These are phyloP conservation scores for Pseudotriccus pelzelni DNA, from an alignment of 2,797 vertebrate genomes.

Conservation along the genomic window DNA sequence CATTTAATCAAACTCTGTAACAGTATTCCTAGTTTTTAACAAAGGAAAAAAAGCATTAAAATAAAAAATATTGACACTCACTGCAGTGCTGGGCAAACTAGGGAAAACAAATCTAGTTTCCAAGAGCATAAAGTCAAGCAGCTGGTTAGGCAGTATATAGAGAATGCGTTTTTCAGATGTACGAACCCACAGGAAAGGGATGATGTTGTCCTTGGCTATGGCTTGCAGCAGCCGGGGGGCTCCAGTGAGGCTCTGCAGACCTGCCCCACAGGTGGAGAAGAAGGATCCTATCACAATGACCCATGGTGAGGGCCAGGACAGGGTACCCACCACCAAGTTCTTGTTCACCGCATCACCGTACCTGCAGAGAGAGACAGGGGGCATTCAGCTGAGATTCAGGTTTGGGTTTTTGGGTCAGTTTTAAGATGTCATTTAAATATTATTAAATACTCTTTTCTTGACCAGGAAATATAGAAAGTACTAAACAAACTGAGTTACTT, in stretches of 20 bases:
- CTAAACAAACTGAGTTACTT: not conserved
- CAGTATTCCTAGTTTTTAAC: not conserved
- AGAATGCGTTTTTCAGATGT: not conserved
- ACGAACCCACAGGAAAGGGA: constrained; percentile 93
- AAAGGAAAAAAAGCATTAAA: not conserved
- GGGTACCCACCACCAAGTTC: constrained; percentile 93
- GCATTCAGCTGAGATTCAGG: not conserved
- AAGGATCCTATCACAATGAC: constrained; percentile 98
- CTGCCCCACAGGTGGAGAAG: constrained; percentile 96
- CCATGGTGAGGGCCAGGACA: constrained; percentile 97
- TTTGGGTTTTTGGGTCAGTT: not conserved
- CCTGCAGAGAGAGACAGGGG: constrained; percentile 70
- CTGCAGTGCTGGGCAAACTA: not conserved
- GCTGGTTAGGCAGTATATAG: not conserved
- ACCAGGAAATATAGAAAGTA: not conserved
- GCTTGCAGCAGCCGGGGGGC: constrained; percentile 94
- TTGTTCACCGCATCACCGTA: constrained; percentile 90
- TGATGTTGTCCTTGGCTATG: constrained; percentile 98
- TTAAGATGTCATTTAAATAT: not conserved
- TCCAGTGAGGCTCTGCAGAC: constrained; percentile 93
- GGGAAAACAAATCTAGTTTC: not conserved
- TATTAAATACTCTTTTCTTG: not conserved
- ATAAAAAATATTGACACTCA: not conserved
- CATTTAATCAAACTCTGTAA: not conserved
- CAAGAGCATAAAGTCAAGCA: not conserved